Base-by-base conservation (phyloP, 2,797 vertebrate species). In the Poeciliopsis infans region DNA sequence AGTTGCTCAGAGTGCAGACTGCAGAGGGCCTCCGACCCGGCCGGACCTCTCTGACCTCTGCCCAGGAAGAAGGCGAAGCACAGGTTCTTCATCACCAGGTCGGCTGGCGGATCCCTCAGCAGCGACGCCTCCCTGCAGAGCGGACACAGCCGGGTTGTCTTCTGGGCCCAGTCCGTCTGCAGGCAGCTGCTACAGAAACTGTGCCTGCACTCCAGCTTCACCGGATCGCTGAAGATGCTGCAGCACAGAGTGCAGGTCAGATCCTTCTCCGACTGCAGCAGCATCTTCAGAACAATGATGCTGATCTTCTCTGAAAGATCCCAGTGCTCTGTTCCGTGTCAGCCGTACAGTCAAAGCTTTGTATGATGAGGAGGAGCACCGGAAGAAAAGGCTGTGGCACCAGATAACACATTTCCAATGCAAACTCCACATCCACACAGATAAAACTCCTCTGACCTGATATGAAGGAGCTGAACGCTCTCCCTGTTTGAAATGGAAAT, bases 1-100 rank as follows among this genome's bases (percentile, higher is more conserved):
- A 88, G 64, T 7, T 41, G 39, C 64, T 68, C 64, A 11, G 33
- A 39, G 64, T 68, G 64, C 36, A 68, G 64, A 25, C 64, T 5
- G 64, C 64, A 68, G 36, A 68, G 64, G 64, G 23, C 64, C 64
- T 41, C 18, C 2, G 33, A 39, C 23, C 64, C 64, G 20, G 36
- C 2, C 36, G 18, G 33, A 13, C 33, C 5, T 25, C 18, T 39
- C 64, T 39, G 64, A 13, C 64, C 64, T 68, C 64, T 41, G 33
- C 64, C 64, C 64, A 68, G 64, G 8, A 41, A 39, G 64, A 68
- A 68, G 64, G 64, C 64, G 20, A 68, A 41, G 1, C 64, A 68
- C 18, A 68, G 64, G 36, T 41, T 68, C 10, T 25, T 68, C 64
- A 68, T 41, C 64, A 12, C 39, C 36, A 41, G 36, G 64, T 68